Evolutionary conservation across 2,888 invertebrate genomes (phyloP), one percentile per base, ranked within the genome.

Genomic region (Pristionchus mayeri): DNA sequence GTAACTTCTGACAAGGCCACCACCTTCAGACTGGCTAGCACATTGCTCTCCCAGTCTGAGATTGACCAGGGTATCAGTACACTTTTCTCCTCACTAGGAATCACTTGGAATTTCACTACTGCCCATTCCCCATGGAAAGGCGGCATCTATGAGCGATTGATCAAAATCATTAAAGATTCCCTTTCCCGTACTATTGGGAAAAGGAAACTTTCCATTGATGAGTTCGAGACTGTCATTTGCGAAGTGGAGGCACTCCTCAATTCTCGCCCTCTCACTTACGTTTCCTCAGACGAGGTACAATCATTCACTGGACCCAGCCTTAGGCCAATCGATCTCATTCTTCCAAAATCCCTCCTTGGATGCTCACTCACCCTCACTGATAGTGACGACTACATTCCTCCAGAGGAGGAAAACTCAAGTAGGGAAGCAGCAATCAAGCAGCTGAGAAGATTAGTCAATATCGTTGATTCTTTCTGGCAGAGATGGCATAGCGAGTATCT

Each of bases 61-160:
- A 18, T 6, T 6, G 34, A 30, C 18, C 34, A 11, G 6, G n/a
- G 21, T 18, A 21, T 63, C 27, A 63, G 27, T 18, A 63, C 63
- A 4, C 18, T 30, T 6, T 6, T 63, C 4, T 63, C 63, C 30
- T 6, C 18, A 16, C 30, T 30, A 3, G 63, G 63, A 4, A 63
- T 63, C n/a, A 27, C 13, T 3, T 63, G 27, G 63, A 11, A 30
- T 4, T 34, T 63, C 7, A 63, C 27, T n/a, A 63, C 63, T 63
- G 63, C 34, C 18, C 16, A 63, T 34, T 63, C 63, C 18, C 63
- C 63, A 30, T 63, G 63, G 63, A 63, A 63, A 18, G 63, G 63
- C 11, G 16, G 9, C 3, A 34, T 63, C 57, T 57, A 63, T 34
- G 27, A 63, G 63, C 4, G 63, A 63, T 30, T 63, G 3, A 30